Conservation (phyloP, 2,113 vertebrate genomes). For the Chionomys nivalis region DNA sequence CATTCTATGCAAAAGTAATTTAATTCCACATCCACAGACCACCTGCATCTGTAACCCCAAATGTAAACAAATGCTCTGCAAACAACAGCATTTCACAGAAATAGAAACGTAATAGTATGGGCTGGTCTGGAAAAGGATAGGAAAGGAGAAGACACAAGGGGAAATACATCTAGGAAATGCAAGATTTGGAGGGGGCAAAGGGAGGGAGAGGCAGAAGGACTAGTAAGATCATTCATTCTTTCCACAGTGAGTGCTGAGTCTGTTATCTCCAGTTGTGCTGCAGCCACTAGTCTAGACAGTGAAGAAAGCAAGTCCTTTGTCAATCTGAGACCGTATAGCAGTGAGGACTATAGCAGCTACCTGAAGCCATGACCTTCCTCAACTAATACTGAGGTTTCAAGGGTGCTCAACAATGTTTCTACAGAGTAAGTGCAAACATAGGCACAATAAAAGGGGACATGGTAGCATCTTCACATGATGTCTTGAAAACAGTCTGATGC, state of each 20-base stretch:
- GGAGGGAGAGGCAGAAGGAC: neutral
- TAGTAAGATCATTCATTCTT: neutral
- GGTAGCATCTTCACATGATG: neutral
- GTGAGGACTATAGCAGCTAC: neutral
- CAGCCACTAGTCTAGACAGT: neutral
- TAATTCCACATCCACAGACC: constrained; percentile 38
- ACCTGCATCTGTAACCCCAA: constrained; percentile 52
- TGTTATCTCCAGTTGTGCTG: neutral
- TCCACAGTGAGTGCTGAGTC: neutral
- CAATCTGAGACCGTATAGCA: neutral
- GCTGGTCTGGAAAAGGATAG: neutral
- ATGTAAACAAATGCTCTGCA: constrained; percentile 51
- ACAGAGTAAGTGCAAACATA: neutral
- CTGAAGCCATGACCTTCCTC: neutral
- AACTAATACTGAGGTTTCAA: neutral
- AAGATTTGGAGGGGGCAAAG: neutral
- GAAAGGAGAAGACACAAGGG: neutral
- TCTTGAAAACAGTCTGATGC: neutral
- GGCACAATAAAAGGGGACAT: neutral
- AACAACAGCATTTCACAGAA: constrained; percentile 48
- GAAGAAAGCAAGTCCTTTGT: neutral
- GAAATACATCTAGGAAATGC: constrained; percentile 24
- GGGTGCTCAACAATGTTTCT: neutral
- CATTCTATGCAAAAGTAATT: constrained; percentile 55
- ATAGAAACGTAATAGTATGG: neutral